phyloP scores from a whole-genome alignment of 2,113 vertebrate genomes.

The Eira barbara region DNA sequence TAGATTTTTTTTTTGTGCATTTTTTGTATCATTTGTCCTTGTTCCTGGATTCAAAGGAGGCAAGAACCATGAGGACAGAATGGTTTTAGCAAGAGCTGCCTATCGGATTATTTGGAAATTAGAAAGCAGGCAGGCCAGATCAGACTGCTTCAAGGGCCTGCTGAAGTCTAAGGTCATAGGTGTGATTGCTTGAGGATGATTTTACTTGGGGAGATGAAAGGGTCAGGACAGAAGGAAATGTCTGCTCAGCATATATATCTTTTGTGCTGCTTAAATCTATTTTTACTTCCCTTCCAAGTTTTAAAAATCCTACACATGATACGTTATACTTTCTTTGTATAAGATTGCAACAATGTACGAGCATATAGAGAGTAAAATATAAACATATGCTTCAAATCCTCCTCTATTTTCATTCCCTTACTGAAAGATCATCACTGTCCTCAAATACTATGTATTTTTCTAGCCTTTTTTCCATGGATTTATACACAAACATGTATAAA shows the following conservation, averaged over 20 bases:
- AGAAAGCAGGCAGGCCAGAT: background rate
- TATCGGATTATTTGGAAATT: background rate
- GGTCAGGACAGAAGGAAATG: background rate
- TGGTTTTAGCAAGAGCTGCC: background rate
- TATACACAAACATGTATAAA: background rate
- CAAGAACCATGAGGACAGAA: background rate
- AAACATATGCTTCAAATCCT: background rate
- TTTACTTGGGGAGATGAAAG: background rate
- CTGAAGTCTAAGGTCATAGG: background rate
- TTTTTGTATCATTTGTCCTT: slow-evolving; percentile 9
- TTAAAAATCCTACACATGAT: background rate
- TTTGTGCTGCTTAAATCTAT: background rate
- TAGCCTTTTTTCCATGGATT: background rate
- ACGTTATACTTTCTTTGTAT: background rate
- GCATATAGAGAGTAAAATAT: background rate
- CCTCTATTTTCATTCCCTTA: background rate
- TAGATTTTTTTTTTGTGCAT: background rate
- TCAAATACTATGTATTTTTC: background rate
- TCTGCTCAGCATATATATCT: background rate
- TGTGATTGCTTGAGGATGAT: background rate
- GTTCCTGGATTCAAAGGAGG: background rate
- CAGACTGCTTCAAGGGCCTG: background rate
- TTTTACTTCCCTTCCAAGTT: background rate
- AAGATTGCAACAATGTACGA: background rate
- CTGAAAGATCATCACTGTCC: background rate